These are phyloP conservation scores for Tapera naevia DNA, from an alignment of 2,797 vertebrate species.

Conservation along the genomic window DNA sequence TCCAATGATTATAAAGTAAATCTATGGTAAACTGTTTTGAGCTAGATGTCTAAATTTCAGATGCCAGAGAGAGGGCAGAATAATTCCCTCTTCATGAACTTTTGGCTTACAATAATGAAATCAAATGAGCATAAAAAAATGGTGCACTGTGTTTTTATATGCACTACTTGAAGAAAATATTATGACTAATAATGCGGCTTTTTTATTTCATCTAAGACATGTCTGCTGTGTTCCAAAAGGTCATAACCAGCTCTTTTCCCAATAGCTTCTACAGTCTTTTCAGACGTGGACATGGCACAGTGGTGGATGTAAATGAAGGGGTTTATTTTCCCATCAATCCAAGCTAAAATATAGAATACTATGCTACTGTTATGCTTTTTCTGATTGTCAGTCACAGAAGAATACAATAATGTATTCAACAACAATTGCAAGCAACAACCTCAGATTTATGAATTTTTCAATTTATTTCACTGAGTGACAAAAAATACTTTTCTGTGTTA, in stretches of 20 bases:
- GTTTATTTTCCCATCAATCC: neutral
- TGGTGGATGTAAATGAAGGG: neutral
- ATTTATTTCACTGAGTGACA: slow-evolving; percentile 9
- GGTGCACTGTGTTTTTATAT: neutral
- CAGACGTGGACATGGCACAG: neutral
- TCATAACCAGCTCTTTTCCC: neutral
- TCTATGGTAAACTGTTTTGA: neutral
- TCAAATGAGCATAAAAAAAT: neutral
- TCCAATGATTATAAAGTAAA: neutral
- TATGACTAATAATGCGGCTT: neutral
- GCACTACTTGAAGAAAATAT: neutral
- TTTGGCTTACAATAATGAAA: neutral
- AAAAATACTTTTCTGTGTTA: neutral
- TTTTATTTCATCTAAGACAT: neutral
- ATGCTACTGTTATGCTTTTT: neutral
- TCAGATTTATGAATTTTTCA: slow-evolving; percentile 7
- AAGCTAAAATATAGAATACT: neutral
- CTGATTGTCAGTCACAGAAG: neutral
- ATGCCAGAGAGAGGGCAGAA: neutral
- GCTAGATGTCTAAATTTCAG: neutral
- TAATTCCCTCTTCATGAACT: neutral
- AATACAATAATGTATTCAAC: neutral
- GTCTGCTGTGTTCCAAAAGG: neutral
- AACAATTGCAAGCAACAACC: neutral
- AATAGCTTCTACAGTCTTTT: neutral